Evolutionary conservation across 2,888 invertebrate genomes (phyloP), one percentile per base, ranked within the genome.

Genomic region (Lordiphosa andalusiaca): DNA sequence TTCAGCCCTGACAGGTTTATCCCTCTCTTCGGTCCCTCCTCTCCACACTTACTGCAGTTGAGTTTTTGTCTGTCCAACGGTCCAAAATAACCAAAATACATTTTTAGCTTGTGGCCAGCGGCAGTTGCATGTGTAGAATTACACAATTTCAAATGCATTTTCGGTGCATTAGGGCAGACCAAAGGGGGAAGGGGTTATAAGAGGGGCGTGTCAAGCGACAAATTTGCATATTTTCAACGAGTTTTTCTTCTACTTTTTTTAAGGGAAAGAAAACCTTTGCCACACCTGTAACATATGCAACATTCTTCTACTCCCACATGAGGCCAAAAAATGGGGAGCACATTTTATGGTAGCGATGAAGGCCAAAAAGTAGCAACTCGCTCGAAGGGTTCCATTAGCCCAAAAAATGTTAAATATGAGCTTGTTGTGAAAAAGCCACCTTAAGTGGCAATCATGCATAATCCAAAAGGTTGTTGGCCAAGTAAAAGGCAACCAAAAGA

Each of bases 131-230:
- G 62, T 75, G 75, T 71, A 71, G 75, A 80, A 83, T 78, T 83
- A 73, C 62, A 64, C 70, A 75, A 83, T 83, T 73, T 44, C 44
- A 80, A 76, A 78, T 78, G 83, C 83, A 83, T 80, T 78, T 67
- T 67, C 47, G 63, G 54, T 75, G 80, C 77, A 75, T 75, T 80
- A 66, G 40, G 52, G 49, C 48, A 51, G 49, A 51, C 53, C 9
- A 30, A 30, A 44, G 48, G 39, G 47, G 25, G 6, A 25, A 2
- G 25, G 0, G 23, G 25, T 25, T 25, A 6, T 6, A 6, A 25
- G 25, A 25, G 25, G 25, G 25, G 25, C 6, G 25, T 25, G 25
- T 6, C 25, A 25, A 25, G 6, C 57, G 56, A 55, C 58, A 57
- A 60, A 81, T 76, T 73, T 76, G 53, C 76, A 80, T 77, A 67